Base-by-base conservation (phyloP, 2,888 invertebrate species). In the Cataglyphis livida region DNA sequence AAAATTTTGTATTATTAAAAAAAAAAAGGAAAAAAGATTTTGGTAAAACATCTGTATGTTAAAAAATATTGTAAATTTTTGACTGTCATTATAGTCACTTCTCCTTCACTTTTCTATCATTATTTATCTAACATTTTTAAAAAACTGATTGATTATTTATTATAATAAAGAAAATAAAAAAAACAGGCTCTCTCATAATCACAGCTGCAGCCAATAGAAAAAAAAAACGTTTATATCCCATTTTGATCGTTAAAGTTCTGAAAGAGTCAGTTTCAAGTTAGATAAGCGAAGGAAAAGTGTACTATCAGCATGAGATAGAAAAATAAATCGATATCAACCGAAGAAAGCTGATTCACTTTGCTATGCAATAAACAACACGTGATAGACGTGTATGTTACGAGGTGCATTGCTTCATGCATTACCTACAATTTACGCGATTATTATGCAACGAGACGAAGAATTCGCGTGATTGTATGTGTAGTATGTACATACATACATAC, bases 381-480 rank as follows among this genome's bases (percentile, higher is more conserved):
- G 38, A 76, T 54, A 41, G 28, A n/a, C 76, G 41, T 57, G 41
- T 65, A 41, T 57, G 41, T 51, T 12, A 74, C 21, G 21, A 44
- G 9, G 3, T 76, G 57, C 41, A 21, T 66, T 41, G n/a, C n/a
- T 35, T 76, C 25, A 12, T 57, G 18, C 28, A 65, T 54, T 54
- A 65, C 21, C 35, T 38, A 12, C 32, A 32, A 65, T 15, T 21
- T 38, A n/a, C 32, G 44, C 44, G 57, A 1, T 35, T 68, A 57
- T 76, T 41, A 68, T 21, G 68, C 28, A 68, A 59, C 68, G 44
- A 59, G n/a, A 78, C 66, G 57, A 21, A 57, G n/a, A 54, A 76
- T 15, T 76, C 54, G 75, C 54, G 76, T 41, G 25, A 76, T 57
- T 57, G 41, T 41, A 65, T 75, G 44, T 61, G 3, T 41, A 10